These are phyloP conservation scores for Heliangelus exortis DNA, from an alignment of 2,797 vertebrate species.

Conservation along the genomic window DNA sequence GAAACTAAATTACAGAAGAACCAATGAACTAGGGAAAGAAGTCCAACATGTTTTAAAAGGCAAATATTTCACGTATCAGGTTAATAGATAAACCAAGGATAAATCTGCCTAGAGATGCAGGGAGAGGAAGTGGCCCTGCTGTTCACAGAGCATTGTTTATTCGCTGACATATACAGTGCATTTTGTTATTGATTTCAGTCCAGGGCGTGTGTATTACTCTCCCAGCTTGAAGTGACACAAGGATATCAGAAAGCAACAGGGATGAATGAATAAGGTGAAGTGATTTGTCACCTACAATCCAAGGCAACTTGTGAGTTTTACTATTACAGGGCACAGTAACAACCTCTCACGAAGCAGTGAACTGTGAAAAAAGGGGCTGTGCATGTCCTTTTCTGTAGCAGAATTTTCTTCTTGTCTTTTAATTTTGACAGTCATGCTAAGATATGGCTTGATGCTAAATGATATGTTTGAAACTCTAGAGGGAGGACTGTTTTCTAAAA, in stretches of 20 bases:
- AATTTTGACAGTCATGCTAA: slow-evolving; percentile 16
- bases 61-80: neutral
- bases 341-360: neutral
- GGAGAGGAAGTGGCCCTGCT: slow-evolving; percentile 43
- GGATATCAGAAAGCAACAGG: slow-evolving; percentile 64
- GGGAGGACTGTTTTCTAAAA: neutral
- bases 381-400: neutral
- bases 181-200: slow-evolving; percentile 66
- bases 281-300: slow-evolving; percentile 56
- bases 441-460: neutral
- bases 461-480: neutral
- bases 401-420: neutral
- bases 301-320: slow-evolving; percentile 44
- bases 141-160: slow-evolving; percentile 62
- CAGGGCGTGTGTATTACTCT: slow-evolving; percentile 48
- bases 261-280: slow-evolving; percentile 62
- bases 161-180: slow-evolving; percentile 64
- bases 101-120: slow-evolving; percentile 15
- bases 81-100: slow-evolving; percentile 17
- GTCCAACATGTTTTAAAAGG: neutral
- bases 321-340: neutral
- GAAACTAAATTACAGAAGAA: slow-evolving; percentile 8
- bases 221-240: slow-evolving; percentile 60
- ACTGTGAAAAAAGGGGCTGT: slow-evolving; percentile 25
- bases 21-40: slow-evolving; percentile 6